These are phyloP conservation scores for Aegithalos caudatus DNA, from an alignment of 2,113 vertebrate species.

Conservation along the genomic window DNA sequence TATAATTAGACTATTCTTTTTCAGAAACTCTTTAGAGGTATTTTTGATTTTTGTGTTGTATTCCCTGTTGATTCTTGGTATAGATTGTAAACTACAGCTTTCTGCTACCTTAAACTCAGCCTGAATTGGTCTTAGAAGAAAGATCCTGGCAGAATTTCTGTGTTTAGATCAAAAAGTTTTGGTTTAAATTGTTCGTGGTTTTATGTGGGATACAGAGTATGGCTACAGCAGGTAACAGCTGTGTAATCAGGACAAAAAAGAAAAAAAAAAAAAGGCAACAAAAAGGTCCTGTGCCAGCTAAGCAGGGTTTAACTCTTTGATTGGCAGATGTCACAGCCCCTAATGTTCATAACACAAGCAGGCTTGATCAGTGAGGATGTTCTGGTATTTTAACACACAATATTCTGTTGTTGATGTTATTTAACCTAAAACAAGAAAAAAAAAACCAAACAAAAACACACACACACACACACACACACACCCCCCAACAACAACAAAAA, in stretches of 20 bases:
- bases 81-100: background rate
- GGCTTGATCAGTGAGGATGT: background rate
- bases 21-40: background rate
- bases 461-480: no score
- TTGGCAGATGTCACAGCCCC: background rate
- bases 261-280: background rate
- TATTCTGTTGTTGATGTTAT: background rate
- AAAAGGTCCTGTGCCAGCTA: background rate
- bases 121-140: background rate
- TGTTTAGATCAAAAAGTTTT: background rate
- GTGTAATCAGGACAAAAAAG: background rate
- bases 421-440: background rate
- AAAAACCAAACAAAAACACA: background rate
- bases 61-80: background rate
- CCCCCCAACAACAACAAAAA: no score
- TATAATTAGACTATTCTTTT: background rate
- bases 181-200: background rate
- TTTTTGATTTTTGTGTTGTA: background rate
- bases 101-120: background rate
- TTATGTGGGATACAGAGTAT: background rate
- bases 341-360: background rate
- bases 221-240: background rate
- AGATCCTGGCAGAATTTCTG: background rate
- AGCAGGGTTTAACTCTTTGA: background rate
- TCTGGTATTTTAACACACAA: background rate